Percentiles rank a stretch among this genome's conserved stretches.
phyloP scores from a whole-genome alignment of 2,888 invertebrate species.

The Caenorhabditis sinica region DNA sequence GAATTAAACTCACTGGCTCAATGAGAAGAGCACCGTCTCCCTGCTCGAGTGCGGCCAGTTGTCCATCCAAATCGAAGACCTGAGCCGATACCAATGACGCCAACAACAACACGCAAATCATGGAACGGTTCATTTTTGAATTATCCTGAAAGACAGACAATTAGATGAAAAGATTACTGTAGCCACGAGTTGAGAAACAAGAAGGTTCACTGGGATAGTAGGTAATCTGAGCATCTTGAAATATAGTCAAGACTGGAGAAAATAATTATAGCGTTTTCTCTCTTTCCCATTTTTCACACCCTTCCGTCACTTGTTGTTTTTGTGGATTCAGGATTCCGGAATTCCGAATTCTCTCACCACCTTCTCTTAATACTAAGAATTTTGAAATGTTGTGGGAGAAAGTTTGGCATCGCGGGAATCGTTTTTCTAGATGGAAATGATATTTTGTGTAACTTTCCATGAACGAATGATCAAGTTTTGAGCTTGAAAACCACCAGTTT shows the following conservation, averaged over 20 bases:
- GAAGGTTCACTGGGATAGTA: neutral
- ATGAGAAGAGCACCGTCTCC: conserved; percentile 31
- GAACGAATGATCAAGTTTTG: neutral
- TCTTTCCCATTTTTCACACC: neutral
- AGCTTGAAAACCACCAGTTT: neutral
- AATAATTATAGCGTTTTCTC: neutral
- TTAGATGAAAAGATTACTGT: neutral
- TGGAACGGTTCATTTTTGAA: conserved; percentile 44
- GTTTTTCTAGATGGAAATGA: neutral
- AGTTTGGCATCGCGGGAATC: neutral
- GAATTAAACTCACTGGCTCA: conserved; percentile 24
- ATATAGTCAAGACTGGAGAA: neutral
- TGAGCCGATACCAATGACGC: conserved; percentile 41
- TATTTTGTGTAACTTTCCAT: no score
- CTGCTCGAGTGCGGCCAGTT: conserved; percentile 24
- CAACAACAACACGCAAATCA: conserved; percentile 31
- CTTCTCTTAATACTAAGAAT: neutral
- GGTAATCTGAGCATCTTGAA: neutral
- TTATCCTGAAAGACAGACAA: conserved; percentile 6
- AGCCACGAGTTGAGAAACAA: neutral
- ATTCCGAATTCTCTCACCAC: neutral
- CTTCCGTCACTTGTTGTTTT: neutral
- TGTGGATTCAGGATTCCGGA: neutral
- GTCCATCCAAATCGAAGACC: conserved; percentile 46
- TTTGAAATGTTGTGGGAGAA: neutral